Percentiles rank a stretch among this genome's conserved stretches.
Conservation (phyloP, 2,113 vertebrate species). For the Tautogolabrus adspersus region DNA sequence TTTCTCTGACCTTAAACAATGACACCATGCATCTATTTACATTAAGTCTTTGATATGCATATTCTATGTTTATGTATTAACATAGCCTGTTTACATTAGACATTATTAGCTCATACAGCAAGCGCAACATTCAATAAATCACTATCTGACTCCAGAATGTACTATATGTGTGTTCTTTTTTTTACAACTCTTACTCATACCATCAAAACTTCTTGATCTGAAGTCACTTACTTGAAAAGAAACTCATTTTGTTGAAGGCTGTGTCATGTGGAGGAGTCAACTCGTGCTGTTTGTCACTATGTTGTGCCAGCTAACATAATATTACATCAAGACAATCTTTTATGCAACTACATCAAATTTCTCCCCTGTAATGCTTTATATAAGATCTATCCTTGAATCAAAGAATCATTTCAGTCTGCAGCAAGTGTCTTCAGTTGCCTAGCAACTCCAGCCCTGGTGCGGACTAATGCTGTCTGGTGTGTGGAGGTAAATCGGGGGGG, state of each 20-base stretch:
- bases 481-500: slow-evolving; percentile 87
- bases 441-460: slow-evolving; percentile 84
- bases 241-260: background rate
- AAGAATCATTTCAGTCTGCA: slow-evolving; percentile 86
- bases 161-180: background rate
- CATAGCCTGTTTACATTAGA: background rate
- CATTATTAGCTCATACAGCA: background rate
- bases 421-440: slow-evolving; percentile 88
- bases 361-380: slow-evolving; percentile 73
- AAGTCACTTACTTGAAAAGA: slow-evolving; percentile 14
- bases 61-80: background rate
- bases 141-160: background rate
- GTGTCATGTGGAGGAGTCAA: slow-evolving; percentile 8
- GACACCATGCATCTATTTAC: background rate
- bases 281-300: background rate
- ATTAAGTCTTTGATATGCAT: background rate
- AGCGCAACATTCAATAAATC: slow-evolving; percentile 4
- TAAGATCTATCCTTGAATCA: slow-evolving; percentile 84
- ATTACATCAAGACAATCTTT: slow-evolving; percentile 51
- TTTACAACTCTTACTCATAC: background rate
- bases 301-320: slow-evolving; percentile 24
- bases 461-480: slow-evolving; percentile 83
- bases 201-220: slow-evolving; percentile 5
- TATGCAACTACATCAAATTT: slow-evolving; percentile 63
- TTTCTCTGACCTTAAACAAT: slow-evolving; percentile 10